Percentiles rank a stretch among this genome's conserved stretches.
phyloP scores from a whole-genome alignment of 2,113 vertebrate species.

The Genyomyrus donnyi region DNA sequence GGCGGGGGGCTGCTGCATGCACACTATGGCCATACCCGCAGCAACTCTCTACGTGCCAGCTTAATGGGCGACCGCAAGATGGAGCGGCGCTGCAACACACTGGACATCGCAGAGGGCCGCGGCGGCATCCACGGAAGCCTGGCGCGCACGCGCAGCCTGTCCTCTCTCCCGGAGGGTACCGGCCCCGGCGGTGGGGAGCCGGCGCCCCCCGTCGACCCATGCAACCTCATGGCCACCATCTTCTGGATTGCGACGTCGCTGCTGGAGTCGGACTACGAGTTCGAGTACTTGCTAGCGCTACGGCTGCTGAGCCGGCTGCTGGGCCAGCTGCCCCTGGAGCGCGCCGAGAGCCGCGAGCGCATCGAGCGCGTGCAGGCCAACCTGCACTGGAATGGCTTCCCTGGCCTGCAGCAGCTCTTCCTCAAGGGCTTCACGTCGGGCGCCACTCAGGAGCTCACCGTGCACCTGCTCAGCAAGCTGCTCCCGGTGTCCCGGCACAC shows the following conservation, averaged over 20 bases:
- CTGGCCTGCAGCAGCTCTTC: slow-evolving; percentile 92
- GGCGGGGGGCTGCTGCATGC: slow-evolving; percentile 63
- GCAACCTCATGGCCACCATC: slow-evolving; percentile 90
- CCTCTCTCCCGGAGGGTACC: slow-evolving; percentile 79
- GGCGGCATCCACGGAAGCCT: slow-evolving; percentile 80
- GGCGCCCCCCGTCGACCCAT: slow-evolving; percentile 79
- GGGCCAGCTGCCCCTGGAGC: slow-evolving; percentile 87
- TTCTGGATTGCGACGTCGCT: slow-evolving; percentile 94
- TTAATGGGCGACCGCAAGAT: slow-evolving; percentile 73
- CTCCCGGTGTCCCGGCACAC: slow-evolving; percentile 83
- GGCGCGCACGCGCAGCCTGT: slow-evolving; percentile 91
- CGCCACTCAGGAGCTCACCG: slow-evolving; percentile 93
- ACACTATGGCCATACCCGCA: slow-evolving; percentile 69
- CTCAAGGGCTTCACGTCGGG: slow-evolving; percentile 96
- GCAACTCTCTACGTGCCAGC: slow-evolving; percentile 85
- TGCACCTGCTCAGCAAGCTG: slow-evolving; percentile 93
- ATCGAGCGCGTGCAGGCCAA: slow-evolving; percentile 85
- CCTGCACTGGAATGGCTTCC: slow-evolving; percentile 91
- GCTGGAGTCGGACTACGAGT: slow-evolving; percentile 95
- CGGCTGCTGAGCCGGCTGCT: slow-evolving; percentile 90
- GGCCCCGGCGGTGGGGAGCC: slow-evolving; percentile 55
- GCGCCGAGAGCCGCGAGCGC: slow-evolving; percentile 80
- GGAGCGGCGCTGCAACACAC: slow-evolving; percentile 88
- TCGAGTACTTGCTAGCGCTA: slow-evolving; percentile 92
- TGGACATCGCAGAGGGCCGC: slow-evolving; percentile 84